phyloP scores from a whole-genome alignment of 2,888 invertebrate species.

The Hemicrepidius hirtus region DNA sequence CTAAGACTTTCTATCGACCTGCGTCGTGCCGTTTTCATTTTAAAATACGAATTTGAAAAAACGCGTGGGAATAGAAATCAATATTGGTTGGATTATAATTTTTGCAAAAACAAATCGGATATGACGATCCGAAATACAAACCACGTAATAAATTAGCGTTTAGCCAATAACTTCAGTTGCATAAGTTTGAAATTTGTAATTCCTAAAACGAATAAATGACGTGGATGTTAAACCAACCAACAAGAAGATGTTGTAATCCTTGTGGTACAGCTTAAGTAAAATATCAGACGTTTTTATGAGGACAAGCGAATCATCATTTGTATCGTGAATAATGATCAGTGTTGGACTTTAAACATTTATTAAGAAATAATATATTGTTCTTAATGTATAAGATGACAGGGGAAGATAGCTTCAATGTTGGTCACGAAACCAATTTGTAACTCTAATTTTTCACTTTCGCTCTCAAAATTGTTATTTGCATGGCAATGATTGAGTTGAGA shows the following conservation, averaged over 20 bases:
- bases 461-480: too few relatives aligned
- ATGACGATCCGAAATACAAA: slow-evolving; percentile 37
- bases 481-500: too few relatives aligned
- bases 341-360: background rate
- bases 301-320: slow-evolving; percentile 18
- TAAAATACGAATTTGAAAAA: slow-evolving; percentile 36
- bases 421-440: too few relatives aligned
- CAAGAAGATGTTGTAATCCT: slow-evolving; percentile 24
- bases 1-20: slow-evolving; percentile 59
- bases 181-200: slow-evolving; percentile 24
- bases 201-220: slow-evolving; percentile 28
- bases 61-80: slow-evolving; percentile 46
- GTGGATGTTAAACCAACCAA: slow-evolving; percentile 21
- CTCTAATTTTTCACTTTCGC: too few relatives aligned
- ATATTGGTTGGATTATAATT: slow-evolving; percentile 28
- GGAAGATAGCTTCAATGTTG: too few relatives aligned
- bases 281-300: slow-evolving; percentile 9
- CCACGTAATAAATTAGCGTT: slow-evolving; percentile 37
- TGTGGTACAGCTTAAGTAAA: slow-evolving; percentile 6
- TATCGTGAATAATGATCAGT: slow-evolving; percentile 1
- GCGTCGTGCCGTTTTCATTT: slow-evolving; percentile 37
- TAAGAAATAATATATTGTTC: too few relatives aligned
- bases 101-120: too few relatives aligned
- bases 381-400: too few relatives aligned
- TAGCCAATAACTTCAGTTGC: slow-evolving; percentile 22